Evolutionary conservation across 2,113 vertebrate species (phyloP).

Genomic region (Ammodramus savannarum): DNA sequence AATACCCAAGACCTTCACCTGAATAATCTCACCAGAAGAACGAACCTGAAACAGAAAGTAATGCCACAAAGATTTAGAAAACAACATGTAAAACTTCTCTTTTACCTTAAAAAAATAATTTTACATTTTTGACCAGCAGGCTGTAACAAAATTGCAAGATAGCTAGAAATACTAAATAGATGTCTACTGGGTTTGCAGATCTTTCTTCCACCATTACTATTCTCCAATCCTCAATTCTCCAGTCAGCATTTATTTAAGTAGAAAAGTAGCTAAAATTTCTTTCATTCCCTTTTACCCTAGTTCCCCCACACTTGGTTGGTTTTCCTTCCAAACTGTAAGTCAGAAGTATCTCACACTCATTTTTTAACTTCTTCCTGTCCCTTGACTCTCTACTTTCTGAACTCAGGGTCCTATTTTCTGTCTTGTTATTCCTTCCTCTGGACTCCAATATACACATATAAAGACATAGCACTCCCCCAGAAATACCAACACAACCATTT

Average conservation of each 20-base stretch:
- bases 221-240: neutral
- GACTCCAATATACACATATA: neutral
- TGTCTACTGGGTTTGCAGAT: too few species aligned
- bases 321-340: neutral
- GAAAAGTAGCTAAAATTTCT: neutral
- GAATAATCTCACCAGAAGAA: constrained; percentile 84
- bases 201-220: neutral
- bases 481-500: neutral
- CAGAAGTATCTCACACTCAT: neutral
- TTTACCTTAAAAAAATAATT: neutral
- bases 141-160: neutral
- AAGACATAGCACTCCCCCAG: neutral
- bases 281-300: neutral
- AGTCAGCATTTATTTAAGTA: neutral
- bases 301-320: neutral
- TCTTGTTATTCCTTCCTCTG: neutral
- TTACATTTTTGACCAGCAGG: neutral
- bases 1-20: constrained; percentile 91
- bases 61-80: neutral
- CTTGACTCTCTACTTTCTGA: neutral
- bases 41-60: constrained; percentile 77
- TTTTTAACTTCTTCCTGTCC: neutral
- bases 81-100: neutral
- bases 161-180: neutral
- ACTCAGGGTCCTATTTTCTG: neutral